Evolutionary conservation across 1,140 invertebrate genomes (phyloP).

Genomic region (Cydia amplana): DNA sequence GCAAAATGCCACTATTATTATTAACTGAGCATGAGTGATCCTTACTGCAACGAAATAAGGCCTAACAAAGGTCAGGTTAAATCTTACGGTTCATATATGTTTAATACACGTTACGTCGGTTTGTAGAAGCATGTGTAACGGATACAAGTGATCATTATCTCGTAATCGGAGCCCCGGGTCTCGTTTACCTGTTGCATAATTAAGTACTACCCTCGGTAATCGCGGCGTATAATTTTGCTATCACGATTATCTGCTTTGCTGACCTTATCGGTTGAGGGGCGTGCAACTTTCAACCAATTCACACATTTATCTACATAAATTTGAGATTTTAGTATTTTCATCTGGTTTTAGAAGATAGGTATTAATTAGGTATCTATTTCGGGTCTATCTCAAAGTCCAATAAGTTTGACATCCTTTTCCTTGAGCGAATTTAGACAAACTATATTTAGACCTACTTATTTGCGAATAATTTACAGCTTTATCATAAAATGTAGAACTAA

Average conservation of each 20-base stretch:
- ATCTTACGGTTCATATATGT: too few relatives aligned
- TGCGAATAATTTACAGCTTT: too few relatives aligned
- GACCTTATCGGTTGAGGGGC: background rate
- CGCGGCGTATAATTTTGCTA: background rate
- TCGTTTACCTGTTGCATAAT: slow-evolving; percentile 27
- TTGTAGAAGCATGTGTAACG: background rate
- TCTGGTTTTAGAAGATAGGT: too few relatives aligned
- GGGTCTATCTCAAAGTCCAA: too few relatives aligned
- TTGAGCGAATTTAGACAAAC: too few relatives aligned
- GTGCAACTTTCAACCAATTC: background rate
- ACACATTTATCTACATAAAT: background rate
- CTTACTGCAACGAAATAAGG: background rate
- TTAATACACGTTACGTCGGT: background rate
- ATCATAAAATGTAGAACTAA: too few relatives aligned
- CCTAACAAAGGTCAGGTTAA: background rate
- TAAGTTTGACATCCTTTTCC: too few relatives aligned
- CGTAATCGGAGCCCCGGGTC: slow-evolving; percentile 15
- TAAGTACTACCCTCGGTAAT: slow-evolving; percentile 13
- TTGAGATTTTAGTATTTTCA: too few relatives aligned
- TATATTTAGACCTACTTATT: too few relatives aligned
- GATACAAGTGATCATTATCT: slow-evolving; percentile 27
- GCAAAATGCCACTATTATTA: background rate
- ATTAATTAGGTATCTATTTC: too few relatives aligned
- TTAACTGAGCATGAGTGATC: background rate
- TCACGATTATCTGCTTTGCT: background rate